A percentile compares a stretch with the other conserved stretches of the same genome.
Conservation (phyloP, 2,113 vertebrate species). For the Nothobranchius furzeri region DNA sequence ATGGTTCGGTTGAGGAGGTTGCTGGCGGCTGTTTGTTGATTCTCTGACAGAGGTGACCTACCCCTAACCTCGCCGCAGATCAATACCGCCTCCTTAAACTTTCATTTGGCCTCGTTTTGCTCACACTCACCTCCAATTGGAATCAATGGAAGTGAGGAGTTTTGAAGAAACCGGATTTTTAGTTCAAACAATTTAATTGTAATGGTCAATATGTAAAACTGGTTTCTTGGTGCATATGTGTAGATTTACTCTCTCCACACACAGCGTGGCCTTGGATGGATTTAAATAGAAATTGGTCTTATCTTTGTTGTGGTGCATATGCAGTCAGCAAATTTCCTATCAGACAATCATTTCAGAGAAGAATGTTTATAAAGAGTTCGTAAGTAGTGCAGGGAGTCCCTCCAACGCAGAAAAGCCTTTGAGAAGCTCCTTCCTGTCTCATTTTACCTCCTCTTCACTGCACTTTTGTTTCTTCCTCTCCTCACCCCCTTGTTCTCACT, state of each 20-base stretch:
- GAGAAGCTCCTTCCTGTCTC: constrained; percentile 72
- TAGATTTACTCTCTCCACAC: constrained; percentile 9
- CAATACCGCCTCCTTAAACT: constrained; percentile 77
- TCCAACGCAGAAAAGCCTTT: constrained; percentile 81
- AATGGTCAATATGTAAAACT: not conserved
- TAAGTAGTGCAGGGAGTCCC: constrained; percentile 67
- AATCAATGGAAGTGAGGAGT: constrained; percentile 49
- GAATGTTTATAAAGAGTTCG: constrained; percentile 47
- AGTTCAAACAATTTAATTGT: constrained; percentile 14
- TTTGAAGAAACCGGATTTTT: constrained; percentile 14
- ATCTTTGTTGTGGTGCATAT: constrained; percentile 24
- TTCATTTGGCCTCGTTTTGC: constrained; percentile 75
- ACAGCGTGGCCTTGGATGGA: not conserved
- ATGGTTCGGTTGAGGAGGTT: constrained; percentile 64
- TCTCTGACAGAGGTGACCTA: constrained; percentile 71
- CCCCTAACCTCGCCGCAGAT: constrained; percentile 71
- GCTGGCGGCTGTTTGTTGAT: constrained; percentile 78
- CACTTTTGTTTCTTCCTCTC: constrained; percentile 74
- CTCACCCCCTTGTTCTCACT: constrained; percentile 78
- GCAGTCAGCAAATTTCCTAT: constrained; percentile 62
- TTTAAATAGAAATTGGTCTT: constrained; percentile 17
- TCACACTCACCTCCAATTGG: constrained; percentile 50
- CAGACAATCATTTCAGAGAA: constrained; percentile 59
- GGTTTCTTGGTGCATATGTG: not conserved
- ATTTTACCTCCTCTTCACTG: constrained; percentile 69